These are phyloP conservation scores for Xestia xanthographa DNA, from an alignment of 2,888 invertebrate species.

Conservation along the genomic window DNA sequence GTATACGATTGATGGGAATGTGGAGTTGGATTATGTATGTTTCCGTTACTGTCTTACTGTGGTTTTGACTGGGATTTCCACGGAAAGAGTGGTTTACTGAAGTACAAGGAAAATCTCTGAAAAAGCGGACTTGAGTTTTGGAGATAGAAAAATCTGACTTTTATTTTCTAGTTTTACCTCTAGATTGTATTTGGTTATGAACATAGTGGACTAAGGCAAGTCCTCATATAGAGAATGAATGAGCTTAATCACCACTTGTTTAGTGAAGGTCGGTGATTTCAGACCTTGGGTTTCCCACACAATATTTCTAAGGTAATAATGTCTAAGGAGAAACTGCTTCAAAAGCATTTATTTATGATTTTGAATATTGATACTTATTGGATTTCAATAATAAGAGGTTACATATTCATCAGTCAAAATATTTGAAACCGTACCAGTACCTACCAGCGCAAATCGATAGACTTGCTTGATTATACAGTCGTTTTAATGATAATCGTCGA, in stretches of 20 bases:
- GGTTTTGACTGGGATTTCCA: neutral
- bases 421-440: slow-evolving; percentile 16
- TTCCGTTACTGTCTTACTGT: slow-evolving; percentile 6
- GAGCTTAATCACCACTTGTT: neutral
- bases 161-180: slow-evolving; percentile 1
- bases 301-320: neutral
- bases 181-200: slow-evolving; percentile 24
- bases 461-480: slow-evolving; percentile 15
- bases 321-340: neutral
- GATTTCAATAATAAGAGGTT: neutral
- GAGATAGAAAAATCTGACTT: neutral
- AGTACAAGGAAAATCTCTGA: neutral
- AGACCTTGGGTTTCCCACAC: neutral
- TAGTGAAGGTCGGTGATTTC: neutral
- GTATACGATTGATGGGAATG: slow-evolving; percentile 29
- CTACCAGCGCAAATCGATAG: slow-evolving; percentile 5
- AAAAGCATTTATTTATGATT: neutral
- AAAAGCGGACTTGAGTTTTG: neutral
- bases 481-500: slow-evolving; percentile 25
- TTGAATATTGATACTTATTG: neutral
- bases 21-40: slow-evolving; percentile 15
- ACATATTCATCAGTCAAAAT: slow-evolving; percentile 16
- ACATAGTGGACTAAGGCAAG: neutral
- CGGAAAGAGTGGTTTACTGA: neutral
- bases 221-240: neutral